A percentile compares a stretch with the other conserved stretches of the same genome.
Evolutionary conservation across 2,888 invertebrate genomes (phyloP).

Genomic region (Chaetogeoica ovagalla): DNA sequence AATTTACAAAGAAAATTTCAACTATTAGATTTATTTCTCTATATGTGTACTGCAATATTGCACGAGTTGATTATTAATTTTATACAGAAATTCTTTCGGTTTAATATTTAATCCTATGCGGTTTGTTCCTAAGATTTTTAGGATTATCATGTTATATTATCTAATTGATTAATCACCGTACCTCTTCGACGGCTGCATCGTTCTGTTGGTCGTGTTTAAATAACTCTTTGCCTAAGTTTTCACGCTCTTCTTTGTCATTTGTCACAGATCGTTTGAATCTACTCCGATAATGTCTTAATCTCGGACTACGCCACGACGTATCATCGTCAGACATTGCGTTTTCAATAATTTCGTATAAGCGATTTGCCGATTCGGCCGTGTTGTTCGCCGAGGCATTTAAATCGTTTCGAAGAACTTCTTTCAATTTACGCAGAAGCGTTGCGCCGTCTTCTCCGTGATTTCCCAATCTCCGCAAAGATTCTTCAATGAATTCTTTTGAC

Average conservation of each 20-base stretch:
- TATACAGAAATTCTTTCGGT: not conserved
- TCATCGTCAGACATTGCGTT: constrained; percentile 43
- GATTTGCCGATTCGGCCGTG: constrained; percentile 58
- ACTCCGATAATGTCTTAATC: constrained; percentile 58
- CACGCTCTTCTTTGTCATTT: constrained; percentile 62
- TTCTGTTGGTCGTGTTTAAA: constrained; percentile 67
- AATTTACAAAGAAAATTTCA: too few relatives aligned
- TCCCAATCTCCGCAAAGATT: constrained; percentile 61
- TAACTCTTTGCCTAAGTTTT: constrained; percentile 62
- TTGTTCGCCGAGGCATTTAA: constrained; percentile 62
- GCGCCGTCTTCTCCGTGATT: constrained; percentile 62
- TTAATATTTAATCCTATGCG: not conserved
- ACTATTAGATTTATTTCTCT: too few relatives aligned
- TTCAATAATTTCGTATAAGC: constrained; percentile 31
- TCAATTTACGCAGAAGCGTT: constrained; percentile 42
- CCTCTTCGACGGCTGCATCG: constrained; percentile 69
- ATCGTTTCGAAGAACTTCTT: constrained; percentile 57
- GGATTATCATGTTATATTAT: not conserved
- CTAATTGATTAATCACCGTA: constrained; percentile 56
- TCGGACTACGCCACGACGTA: constrained; percentile 55
- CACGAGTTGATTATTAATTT: too few relatives aligned
- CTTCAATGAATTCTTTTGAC: constrained; percentile 54
- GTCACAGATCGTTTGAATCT: constrained; percentile 56
- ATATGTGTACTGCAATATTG: too few relatives aligned
- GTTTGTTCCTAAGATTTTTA: not conserved